These are phyloP conservation scores for Rhadina sibilatrix DNA, from an alignment of 2,113 vertebrate species.

Conservation along the genomic window DNA sequence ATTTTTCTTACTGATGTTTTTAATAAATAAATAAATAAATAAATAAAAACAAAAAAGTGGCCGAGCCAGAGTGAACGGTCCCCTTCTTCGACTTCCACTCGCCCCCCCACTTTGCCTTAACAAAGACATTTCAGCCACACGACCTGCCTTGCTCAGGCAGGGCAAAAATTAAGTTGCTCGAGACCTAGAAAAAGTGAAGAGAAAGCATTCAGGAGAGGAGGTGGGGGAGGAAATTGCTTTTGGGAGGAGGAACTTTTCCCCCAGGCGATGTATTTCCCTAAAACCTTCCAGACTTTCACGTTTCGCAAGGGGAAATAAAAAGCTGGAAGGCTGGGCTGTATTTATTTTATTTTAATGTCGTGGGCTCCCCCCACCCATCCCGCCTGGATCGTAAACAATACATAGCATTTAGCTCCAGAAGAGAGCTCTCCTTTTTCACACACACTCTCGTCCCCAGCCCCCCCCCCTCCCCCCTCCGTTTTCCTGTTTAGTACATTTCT, in stretches of 20 bases:
- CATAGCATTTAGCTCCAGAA: slow-evolving; percentile 27
- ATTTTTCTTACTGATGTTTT: not conserved
- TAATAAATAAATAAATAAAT: not conserved
- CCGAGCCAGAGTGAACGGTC: not conserved
- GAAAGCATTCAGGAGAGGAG: slow-evolving; percentile 3
- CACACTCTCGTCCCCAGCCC: not conserved
- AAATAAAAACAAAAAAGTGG: not conserved
- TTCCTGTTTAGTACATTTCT: slow-evolving; percentile 55
- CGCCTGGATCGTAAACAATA: slow-evolving; percentile 18
- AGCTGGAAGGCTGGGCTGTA: not conserved
- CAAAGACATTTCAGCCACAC: slow-evolving; percentile 39
- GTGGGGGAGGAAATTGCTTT: slow-evolving; percentile 54
- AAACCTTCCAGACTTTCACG: slow-evolving; percentile 59
- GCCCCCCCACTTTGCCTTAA: slow-evolving; percentile 2
- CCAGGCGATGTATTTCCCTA: slow-evolving; percentile 64
- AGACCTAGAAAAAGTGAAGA: slow-evolving; percentile 17
- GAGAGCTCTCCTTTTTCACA: not conserved
- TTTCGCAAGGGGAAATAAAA: slow-evolving; percentile 66
- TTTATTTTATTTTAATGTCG: slow-evolving; percentile 53
- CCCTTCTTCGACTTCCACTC: not conserved
- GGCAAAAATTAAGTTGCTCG: slow-evolving; percentile 33
- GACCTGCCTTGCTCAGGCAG: not conserved
- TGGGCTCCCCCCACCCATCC: not conserved
- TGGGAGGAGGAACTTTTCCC: slow-evolving; percentile 57
- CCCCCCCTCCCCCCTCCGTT: not conserved